These are phyloP conservation scores for Sigmodon hispidus DNA, from an alignment of 2,113 vertebrate species.

Conservation along the genomic window DNA sequence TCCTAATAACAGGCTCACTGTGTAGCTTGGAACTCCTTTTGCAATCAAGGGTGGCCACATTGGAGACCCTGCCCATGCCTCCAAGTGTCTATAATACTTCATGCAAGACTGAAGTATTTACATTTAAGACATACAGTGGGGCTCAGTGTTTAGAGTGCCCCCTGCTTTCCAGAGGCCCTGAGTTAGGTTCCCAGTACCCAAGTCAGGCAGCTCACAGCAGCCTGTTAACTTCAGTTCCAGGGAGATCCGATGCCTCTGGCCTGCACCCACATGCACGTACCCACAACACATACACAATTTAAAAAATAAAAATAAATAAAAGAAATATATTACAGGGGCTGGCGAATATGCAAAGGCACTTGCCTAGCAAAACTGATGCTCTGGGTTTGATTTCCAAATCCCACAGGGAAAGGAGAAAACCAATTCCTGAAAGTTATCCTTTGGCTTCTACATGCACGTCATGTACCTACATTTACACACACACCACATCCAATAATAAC, in stretches of 20 bases:
- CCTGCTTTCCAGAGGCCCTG: neutral
- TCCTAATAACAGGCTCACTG: neutral
- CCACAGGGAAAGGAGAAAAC: neutral
- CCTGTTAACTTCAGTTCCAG: neutral
- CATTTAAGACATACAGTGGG: neutral
- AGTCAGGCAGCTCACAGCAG: neutral
- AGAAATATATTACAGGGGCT: neutral
- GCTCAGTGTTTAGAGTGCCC: neutral
- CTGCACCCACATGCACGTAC: neutral
- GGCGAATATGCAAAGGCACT: neutral
- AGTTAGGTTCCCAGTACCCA: neutral
- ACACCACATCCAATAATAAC: neutral
- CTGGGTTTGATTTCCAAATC: neutral
- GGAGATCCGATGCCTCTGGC: neutral
- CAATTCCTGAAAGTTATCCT: neutral
- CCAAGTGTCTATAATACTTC: neutral
- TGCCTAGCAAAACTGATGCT: neutral
- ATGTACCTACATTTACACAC: neutral
- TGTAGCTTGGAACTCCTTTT: no score
- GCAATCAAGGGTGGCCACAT: neutral
- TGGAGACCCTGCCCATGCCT: neutral
- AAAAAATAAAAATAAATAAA: neutral
- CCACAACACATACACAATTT: neutral
- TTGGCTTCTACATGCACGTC: neutral
- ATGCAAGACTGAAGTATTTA: neutral